Evolutionary conservation across 2,888 invertebrate genomes (phyloP).

Genomic region (Eristalinus sepulchralis): DNA sequence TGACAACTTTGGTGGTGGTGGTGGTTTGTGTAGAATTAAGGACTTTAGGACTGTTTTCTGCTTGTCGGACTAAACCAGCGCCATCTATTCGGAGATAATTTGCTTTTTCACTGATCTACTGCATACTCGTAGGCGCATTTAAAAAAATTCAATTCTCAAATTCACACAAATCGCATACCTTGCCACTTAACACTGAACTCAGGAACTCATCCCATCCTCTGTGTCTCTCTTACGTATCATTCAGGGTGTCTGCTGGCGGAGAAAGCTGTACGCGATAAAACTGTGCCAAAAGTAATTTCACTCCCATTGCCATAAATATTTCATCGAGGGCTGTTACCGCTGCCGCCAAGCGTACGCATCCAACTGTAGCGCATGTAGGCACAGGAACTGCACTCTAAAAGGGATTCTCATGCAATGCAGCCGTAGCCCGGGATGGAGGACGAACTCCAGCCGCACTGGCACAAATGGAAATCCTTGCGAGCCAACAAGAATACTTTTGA

Average conservation of each 20-base stretch:
- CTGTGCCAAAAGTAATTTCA: slow-evolving; percentile 69
- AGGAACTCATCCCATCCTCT: background rate
- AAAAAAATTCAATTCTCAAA: too few relatives aligned
- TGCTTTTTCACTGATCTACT: too few relatives aligned
- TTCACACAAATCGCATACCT: background rate
- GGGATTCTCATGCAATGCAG: slow-evolving; percentile 68
- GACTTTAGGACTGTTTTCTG: too few relatives aligned
- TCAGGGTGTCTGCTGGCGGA: background rate
- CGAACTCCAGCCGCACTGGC: slow-evolving; percentile 2
- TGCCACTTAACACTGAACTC: background rate
- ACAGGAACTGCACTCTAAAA: slow-evolving; percentile 71
- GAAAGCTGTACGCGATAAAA: slow-evolving; percentile 54
- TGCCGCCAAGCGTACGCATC: slow-evolving; percentile 46
- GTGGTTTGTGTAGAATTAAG: too few relatives aligned
- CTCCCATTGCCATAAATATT: slow-evolving; percentile 64
- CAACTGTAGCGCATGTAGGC: slow-evolving; percentile 60
- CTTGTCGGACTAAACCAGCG: too few relatives aligned
- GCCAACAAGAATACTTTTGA: slow-evolving; percentile 54
- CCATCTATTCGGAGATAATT: background rate
- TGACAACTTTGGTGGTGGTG: too few relatives aligned
- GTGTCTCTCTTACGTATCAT: too few relatives aligned
- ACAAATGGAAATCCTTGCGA: slow-evolving; percentile 51
- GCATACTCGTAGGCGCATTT: too few relatives aligned
- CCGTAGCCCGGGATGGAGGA: background rate
- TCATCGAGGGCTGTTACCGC: slow-evolving; percentile 62